Evolutionary conservation across 2,888 invertebrate species (phyloP).

Genomic region (Nowickia ferox): DNA sequence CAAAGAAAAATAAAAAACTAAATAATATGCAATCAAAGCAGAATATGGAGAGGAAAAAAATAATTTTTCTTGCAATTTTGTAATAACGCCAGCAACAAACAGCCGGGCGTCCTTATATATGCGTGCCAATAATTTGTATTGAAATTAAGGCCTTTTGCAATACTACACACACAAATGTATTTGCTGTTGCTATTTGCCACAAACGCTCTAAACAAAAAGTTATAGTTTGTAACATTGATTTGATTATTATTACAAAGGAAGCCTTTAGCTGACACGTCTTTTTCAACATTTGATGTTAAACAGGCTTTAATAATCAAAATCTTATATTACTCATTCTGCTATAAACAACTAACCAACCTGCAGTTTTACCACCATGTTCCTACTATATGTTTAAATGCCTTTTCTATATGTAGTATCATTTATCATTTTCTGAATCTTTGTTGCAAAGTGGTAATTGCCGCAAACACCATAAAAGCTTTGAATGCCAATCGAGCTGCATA

Average conservation of each 20-base stretch:
- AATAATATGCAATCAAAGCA: slow-evolving; percentile 49
- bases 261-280: slow-evolving; percentile 71
- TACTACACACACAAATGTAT: not conserved
- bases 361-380: slow-evolving; percentile 10
- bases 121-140: slow-evolving; percentile 68
- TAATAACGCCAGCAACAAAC: slow-evolving; percentile 23
- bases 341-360: not conserved
- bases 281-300: slow-evolving; percentile 62
- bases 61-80: slow-evolving; percentile 18
- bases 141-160: slow-evolving; percentile 56
- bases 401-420: slow-evolving; percentile 20
- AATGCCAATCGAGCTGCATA: slow-evolving; percentile 22
- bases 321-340: slow-evolving; percentile 33
- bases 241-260: slow-evolving; percentile 50
- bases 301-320: slow-evolving; percentile 62
- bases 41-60: not conserved
- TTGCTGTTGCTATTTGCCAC: not conserved
- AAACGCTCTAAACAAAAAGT: slow-evolving; percentile 1
- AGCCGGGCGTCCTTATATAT: slow-evolving; percentile 63
- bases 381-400: slow-evolving; percentile 5
- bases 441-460: slow-evolving; percentile 59
- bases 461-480: slow-evolving; percentile 45
- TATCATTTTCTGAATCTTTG: slow-evolving; percentile 68
- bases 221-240: slow-evolving; percentile 31
- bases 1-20: not conserved